Evolutionary conservation across 2,113 vertebrate species (phyloP).

Genomic region (Myotis davidii): DNA sequence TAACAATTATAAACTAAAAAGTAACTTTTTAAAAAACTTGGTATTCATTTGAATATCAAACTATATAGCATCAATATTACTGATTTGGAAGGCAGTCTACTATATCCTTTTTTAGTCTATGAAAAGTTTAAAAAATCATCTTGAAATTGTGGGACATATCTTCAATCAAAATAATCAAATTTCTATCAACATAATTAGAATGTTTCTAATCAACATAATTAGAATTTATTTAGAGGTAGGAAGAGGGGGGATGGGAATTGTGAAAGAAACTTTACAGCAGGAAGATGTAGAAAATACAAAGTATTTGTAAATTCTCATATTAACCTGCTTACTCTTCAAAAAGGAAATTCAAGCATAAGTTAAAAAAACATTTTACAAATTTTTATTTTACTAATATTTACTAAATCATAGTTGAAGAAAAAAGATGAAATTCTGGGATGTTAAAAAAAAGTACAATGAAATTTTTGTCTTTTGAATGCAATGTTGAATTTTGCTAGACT

Average conservation of each 20-base stretch:
- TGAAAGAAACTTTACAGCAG: neutral
- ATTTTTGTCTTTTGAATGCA: conserved; percentile 66
- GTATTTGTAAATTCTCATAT: neutral
- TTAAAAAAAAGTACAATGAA: conserved; percentile 35
- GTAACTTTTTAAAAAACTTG: neutral
- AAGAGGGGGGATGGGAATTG: neutral
- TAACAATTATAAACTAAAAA: conserved; percentile 40
- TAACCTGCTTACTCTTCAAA: conserved; percentile 37
- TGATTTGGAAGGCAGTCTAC: conserved; percentile 13
- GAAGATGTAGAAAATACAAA: conserved; percentile 30
- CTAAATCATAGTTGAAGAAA: conserved; percentile 36
- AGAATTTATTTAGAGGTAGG: conserved; percentile 25
- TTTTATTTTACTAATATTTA: conserved; percentile 22
- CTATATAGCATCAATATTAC: neutral
- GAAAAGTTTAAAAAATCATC: conserved; percentile 20
- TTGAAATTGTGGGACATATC: neutral
- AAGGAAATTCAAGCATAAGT: conserved; percentile 56
- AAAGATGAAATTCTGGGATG: conserved; percentile 44
- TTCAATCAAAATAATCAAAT: conserved; percentile 29
- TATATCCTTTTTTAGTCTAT: neutral
- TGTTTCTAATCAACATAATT: neutral
- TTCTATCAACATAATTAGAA: conserved; percentile 33
- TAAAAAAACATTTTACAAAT: neutral
- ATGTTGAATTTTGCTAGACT: conserved; percentile 65
- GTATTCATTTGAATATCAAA: conserved; percentile 17